Base-by-base conservation (phyloP, 2,797 vertebrate genomes). In the Aphelocoma californica region DNA sequence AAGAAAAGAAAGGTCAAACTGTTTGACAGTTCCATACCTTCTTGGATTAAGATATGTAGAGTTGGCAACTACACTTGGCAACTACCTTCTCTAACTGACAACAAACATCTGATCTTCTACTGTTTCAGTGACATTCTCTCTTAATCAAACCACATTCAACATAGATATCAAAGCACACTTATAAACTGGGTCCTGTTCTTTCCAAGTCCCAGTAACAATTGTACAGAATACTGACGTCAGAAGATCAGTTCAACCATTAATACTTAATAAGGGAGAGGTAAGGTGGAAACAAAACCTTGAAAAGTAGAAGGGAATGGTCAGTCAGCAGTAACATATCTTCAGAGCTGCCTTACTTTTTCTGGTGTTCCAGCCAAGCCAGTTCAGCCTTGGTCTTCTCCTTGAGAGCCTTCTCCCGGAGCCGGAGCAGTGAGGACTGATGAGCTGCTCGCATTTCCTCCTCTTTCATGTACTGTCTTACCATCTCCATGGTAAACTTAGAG, bases 401-500 rank as follows among this genome's bases (percentile, higher is more conserved):
- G 60, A 99, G 97, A 40, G 99, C 99, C 96, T 99, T 99, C 95
- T 99, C 99, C 9, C 99, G 98, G 47, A 99, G 98, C 36, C 97
- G 98, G 86, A 99, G 98, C 44, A 99, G 97, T 3, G 99, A 99
- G 88, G 98, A 99, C 94, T 99, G 99, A 95, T 99, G 99, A 95
- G 99, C 99, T 29, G 99, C 98, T 42, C 99, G 97, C 86, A 99
- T 98, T 86, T 99, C 99, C 90, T 99, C 99, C 64, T 99, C 99
- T 81, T 99, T 99, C 99, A 99, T 99, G 95, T 99, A 99, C 92
- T 99, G 99, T 17, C 98, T 98, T 42, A 99, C 99, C 99, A 99
- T 99, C 94, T 99, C 99, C 99, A 99, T 99, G 13, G 99, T 99
- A 96, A 99, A 99, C 92, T 98, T 98, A 40, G 98, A 99, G 96